A percentile compares a stretch with the other conserved stretches of the same genome.
These are phyloP conservation scores for Burhinus bistriatus DNA, from an alignment of 2,113 vertebrate species.

Conservation along the genomic window DNA sequence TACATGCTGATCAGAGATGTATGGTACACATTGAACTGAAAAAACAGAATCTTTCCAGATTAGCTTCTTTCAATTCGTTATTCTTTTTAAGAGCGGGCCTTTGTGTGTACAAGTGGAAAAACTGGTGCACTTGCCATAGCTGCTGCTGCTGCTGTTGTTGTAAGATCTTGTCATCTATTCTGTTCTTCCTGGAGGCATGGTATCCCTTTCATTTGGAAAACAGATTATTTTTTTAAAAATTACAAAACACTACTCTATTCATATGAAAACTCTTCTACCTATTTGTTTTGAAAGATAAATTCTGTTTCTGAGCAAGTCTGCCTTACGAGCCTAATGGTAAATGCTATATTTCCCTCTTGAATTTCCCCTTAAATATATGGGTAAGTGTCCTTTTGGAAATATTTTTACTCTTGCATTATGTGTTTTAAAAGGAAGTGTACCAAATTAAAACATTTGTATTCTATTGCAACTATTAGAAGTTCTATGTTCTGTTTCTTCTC, in stretches of 20 bases:
- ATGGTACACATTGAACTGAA: background rate
- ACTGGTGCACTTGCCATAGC: background rate
- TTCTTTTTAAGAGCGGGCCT: background rate
- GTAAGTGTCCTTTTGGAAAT: constrained; percentile 12
- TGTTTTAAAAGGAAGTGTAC: background rate
- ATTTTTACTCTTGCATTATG: background rate
- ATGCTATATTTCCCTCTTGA: background rate
- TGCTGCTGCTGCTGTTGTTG: background rate
- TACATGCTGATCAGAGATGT: fast-evolving
- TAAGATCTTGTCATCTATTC: background rate
- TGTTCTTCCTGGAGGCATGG: background rate
- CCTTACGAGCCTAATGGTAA: background rate
- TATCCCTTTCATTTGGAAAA: background rate
- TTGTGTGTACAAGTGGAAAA: background rate
- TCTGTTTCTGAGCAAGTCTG: background rate
- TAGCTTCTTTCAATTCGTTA: background rate
- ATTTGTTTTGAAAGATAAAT: background rate
- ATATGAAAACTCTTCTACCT: background rate
- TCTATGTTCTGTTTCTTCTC: constrained; percentile 63
- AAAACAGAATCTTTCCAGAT: background rate
- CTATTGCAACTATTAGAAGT: constrained; percentile 32
- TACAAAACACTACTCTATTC: background rate
- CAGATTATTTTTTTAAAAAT: background rate
- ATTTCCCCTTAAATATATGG: background rate
- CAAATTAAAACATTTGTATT: constrained; percentile 13